Conservation (phyloP, 2,797 vertebrate species). For the Avahi laniger region DNA sequence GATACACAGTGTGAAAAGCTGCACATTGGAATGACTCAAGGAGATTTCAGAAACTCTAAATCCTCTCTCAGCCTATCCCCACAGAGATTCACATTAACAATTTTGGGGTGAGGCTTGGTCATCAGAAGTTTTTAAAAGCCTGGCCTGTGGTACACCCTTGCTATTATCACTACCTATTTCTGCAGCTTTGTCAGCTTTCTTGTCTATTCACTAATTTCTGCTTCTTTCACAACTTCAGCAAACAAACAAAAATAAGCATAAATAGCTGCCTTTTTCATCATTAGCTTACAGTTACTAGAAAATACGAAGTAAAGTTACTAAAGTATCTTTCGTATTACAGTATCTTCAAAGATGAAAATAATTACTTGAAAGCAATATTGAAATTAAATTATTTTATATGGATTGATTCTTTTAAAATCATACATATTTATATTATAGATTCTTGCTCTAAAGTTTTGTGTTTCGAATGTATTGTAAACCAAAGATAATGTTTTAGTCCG, state of each 20-base stretch:
- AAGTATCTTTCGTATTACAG: background rate
- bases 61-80: background rate
- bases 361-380: background rate
- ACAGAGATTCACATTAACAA: background rate
- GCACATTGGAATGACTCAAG: background rate
- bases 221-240: background rate
- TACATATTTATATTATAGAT: background rate
- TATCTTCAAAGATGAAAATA: slow-evolving; percentile 10
- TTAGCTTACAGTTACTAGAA: background rate
- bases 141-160: background rate
- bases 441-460: background rate
- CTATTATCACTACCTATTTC: background rate
- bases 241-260: background rate
- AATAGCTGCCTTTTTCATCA: background rate
- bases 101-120: background rate
- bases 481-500: background rate
- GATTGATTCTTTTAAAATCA: background rate
- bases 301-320: background rate
- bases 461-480: background rate
- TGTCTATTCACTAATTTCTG: background rate
- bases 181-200: background rate
- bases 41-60: background rate
- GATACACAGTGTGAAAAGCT: background rate
- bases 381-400: background rate
- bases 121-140: background rate